Percentiles rank a stretch among this genome's conserved stretches.
phyloP scores from a whole-genome alignment of 2,113 vertebrate genomes.

The Lepisosteus osseus region DNA sequence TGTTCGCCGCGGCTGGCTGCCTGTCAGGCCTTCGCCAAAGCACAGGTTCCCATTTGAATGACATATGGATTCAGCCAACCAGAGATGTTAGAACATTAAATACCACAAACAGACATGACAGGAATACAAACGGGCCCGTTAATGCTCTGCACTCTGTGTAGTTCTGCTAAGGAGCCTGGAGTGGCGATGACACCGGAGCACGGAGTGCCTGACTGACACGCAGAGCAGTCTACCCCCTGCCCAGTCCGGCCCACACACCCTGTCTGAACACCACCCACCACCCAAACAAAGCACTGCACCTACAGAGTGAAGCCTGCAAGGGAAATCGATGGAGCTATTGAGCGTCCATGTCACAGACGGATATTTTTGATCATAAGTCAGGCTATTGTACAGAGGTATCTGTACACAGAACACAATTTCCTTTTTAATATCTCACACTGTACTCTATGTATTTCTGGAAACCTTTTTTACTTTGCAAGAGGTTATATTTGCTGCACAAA shows the following conservation, averaged over 20 bases:
- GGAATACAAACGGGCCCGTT: constrained; percentile 67
- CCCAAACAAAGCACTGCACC: constrained; percentile 10
- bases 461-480: no score
- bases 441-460: no score
- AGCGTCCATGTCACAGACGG: no score
- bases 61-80: constrained; percentile 87
- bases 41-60: constrained; percentile 77
- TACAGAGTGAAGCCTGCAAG: neutral
- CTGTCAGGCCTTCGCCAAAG: constrained; percentile 62
- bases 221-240: neutral
- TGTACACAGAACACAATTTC: no score
- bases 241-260: neutral
- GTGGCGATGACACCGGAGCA: neutral
- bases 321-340: no score
- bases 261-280: constrained; percentile 12
- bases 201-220: no score
- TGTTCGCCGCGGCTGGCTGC: constrained; percentile 63
- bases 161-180: neutral
- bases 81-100: constrained; percentile 73
- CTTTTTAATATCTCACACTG: no score
- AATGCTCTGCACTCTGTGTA: constrained; percentile 19
- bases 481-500: no score
- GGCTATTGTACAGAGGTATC: no score
- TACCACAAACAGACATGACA: constrained; percentile 67
- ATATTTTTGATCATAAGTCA: no score